These are phyloP conservation scores for Tipula vernalis DNA, from an alignment of 2,888 invertebrate genomes.

Conservation along the genomic window DNA sequence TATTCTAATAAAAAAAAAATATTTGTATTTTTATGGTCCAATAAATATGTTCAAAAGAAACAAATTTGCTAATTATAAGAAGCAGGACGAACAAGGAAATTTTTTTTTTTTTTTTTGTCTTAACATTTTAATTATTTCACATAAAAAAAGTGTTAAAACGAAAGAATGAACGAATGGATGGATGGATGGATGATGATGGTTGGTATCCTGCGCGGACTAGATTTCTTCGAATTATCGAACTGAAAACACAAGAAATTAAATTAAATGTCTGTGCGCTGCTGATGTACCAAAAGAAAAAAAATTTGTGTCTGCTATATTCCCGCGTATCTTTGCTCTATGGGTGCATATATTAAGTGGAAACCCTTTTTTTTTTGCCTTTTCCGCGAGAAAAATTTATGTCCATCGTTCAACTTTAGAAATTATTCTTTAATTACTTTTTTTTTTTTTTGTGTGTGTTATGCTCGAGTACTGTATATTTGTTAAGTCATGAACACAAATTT, in stretches of 20 bases:
- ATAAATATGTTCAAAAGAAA: neutral
- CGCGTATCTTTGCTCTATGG: neutral
- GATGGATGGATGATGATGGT: neutral
- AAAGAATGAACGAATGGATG: neutral
- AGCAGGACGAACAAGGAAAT: neutral
- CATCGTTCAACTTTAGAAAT: neutral
- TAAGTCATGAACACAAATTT: neutral
- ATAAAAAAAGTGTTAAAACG: neutral
- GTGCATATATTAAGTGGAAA: neutral
- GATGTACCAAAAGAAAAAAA: neutral
- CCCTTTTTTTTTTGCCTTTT: neutral
- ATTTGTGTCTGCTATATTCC: neutral
- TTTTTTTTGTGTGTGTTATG: neutral
- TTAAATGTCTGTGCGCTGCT: neutral
- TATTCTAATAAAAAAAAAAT: neutral
- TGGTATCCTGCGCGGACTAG: neutral
- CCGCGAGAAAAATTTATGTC: neutral
- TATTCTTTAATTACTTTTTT: neutral
- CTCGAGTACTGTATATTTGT: neutral
- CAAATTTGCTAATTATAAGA: neutral
- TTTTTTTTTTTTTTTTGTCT: neutral
- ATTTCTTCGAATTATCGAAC: neutral
- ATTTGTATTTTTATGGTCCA: neutral
- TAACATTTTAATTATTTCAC: neutral
- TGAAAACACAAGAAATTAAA: neutral